These are phyloP conservation scores for Ceratitis capitata DNA, from an alignment of 1,140 invertebrate species.

Conservation along the genomic window DNA sequence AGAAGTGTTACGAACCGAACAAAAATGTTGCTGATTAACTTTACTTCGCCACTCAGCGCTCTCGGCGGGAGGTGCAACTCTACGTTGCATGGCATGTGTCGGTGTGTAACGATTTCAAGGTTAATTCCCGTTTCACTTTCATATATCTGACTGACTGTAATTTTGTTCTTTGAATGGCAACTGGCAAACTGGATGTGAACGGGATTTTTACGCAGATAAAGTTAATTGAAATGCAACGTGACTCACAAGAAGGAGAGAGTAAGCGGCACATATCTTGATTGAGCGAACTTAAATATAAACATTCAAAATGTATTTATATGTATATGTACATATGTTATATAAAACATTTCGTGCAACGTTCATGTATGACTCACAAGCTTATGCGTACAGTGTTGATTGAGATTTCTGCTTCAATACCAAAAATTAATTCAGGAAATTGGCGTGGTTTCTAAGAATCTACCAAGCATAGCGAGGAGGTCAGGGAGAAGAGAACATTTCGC, in stretches of 20 bases:
- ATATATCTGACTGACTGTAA: too few species aligned
- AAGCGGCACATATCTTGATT: neutral
- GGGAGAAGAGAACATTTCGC: too few species aligned
- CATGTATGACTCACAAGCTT: neutral
- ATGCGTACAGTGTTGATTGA: neutral
- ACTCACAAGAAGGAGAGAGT: neutral
- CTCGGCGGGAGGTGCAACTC: too few species aligned
- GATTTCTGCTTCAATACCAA: too few species aligned
- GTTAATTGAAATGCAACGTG: slow-evolving; percentile 3
- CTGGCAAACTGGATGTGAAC: neutral
- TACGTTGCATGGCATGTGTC: neutral
- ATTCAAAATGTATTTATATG: neutral
- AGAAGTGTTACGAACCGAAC: neutral
- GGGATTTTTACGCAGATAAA: neutral
- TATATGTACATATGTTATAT: neutral
- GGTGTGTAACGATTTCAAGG: neutral
- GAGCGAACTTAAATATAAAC: too few species aligned
- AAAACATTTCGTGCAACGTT: neutral
- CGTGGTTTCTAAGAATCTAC: too few species aligned
- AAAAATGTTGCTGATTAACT: neutral
- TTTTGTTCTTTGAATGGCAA: neutral
- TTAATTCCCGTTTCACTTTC: neutral
- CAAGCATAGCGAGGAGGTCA: too few species aligned
- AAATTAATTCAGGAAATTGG: too few species aligned
- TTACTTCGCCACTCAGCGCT: neutral